These are phyloP conservation scores for Beris morrisii DNA, from an alignment of 2,888 invertebrate genomes.

Conservation along the genomic window DNA sequence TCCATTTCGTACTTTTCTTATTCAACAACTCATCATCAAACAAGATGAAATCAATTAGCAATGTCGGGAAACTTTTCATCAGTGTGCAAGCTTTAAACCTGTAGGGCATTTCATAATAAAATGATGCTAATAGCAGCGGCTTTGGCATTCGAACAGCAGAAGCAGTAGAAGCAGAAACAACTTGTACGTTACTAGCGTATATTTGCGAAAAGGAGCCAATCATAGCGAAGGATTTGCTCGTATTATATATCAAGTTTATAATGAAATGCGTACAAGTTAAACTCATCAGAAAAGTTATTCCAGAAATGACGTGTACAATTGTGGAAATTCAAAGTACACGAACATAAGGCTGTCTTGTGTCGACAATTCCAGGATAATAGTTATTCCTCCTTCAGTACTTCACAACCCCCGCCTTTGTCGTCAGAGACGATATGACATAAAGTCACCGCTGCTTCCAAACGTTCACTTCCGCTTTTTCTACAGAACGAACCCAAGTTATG, in stretches of 20 bases:
- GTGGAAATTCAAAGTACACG: background rate
- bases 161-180: too few species aligned
- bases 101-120: slow-evolving; percentile 26
- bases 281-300: slow-evolving; percentile 28
- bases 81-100: slow-evolving; percentile 10
- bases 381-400: background rate
- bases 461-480: slow-evolving; percentile 3
- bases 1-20: too few species aligned
- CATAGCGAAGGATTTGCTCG: too few species aligned
- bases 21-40: too few species aligned
- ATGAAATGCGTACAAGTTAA: slow-evolving; percentile 29
- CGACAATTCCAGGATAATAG: slow-evolving; percentile 23
- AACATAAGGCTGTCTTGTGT: slow-evolving; percentile 7
- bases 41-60: slow-evolving; percentile 21
- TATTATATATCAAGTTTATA: slow-evolving; percentile 3
- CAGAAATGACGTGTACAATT: slow-evolving; percentile 27
- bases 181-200: too few species aligned
- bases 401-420: background rate
- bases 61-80: slow-evolving; percentile 23
- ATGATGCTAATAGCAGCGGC: slow-evolving; percentile 3
- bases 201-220: too few species aligned
- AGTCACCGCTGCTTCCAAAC: slow-evolving; percentile 15
- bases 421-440: slow-evolving; percentile 9
- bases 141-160: too few species aligned
- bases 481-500: slow-evolving; percentile 8